These are phyloP conservation scores for Pyrocoelia pectoralis DNA, from an alignment of 2,888 invertebrate species.

Conservation along the genomic window DNA sequence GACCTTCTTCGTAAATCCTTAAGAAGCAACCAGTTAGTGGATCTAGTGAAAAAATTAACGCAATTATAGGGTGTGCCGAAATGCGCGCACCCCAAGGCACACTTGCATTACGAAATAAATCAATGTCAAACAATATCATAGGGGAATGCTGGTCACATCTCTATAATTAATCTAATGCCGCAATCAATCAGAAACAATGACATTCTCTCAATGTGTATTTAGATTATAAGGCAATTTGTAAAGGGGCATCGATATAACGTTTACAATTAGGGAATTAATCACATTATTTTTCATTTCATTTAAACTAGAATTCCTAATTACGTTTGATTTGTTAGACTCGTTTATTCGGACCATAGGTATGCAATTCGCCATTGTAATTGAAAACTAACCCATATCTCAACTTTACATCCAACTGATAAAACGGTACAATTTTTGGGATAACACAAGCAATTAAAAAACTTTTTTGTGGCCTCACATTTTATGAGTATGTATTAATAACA, in stretches of 20 bases:
- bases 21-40: too few relatives aligned
- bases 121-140: conserved; percentile 16
- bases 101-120: conserved; percentile 14
- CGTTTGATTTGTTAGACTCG: neutral
- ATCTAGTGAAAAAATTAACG: too few relatives aligned
- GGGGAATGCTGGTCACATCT: conserved; percentile 20
- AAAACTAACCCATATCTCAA: too few relatives aligned
- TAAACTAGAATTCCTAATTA: neutral
- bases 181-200: conserved; percentile 33
- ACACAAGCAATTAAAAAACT: too few relatives aligned
- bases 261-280: conserved; percentile 10
- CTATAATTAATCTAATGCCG: conserved; percentile 30
- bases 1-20: too few relatives aligned
- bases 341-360: neutral
- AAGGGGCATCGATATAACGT: conserved; percentile 20
- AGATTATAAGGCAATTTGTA: conserved; percentile 27
- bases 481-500: too few relatives aligned
- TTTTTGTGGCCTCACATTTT: too few relatives aligned
- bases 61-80: too few relatives aligned
- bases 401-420: too few relatives aligned
- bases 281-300: neutral
- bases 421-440: too few relatives aligned
- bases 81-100: neutral
- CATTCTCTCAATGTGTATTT: conserved; percentile 23
- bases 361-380: too few relatives aligned